phyloP scores from a whole-genome alignment of 2,113 vertebrate species.

The Trochalopteron elliotii region DNA sequence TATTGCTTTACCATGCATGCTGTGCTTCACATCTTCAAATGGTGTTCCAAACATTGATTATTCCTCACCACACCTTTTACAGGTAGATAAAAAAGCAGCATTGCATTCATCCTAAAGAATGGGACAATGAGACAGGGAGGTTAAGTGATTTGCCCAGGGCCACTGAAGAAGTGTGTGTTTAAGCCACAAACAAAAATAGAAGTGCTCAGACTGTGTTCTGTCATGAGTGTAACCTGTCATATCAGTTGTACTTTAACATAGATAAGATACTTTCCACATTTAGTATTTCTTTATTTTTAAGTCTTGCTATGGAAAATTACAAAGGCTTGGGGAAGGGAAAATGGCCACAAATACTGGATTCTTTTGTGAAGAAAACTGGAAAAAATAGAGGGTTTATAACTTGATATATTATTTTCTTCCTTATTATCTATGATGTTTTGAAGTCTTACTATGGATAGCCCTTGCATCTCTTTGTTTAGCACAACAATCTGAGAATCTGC shows the following conservation, averaged over 20 bases:
- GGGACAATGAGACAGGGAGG: not conserved
- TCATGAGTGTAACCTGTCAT: not conserved
- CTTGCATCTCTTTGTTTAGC: not conserved
- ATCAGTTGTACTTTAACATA: not conserved
- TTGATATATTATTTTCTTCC: not conserved
- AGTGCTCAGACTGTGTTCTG: not conserved
- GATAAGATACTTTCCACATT: not conserved
- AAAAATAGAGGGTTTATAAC: not conserved
- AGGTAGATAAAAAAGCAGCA: not conserved
- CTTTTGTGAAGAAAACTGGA: not conserved
- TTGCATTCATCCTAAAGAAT: not conserved
- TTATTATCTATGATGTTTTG: not conserved
- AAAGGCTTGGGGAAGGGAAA: not conserved
- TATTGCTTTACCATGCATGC: not conserved
- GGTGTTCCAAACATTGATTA: not conserved
- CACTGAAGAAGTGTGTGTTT: constrained; percentile 1
- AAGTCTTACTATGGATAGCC: not conserved
- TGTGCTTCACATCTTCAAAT: not conserved
- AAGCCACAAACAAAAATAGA: not conserved
- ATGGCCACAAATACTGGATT: not conserved
- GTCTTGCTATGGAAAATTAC: not conserved
- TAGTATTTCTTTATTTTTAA: not conserved
- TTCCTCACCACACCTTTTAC: constrained; percentile 15
- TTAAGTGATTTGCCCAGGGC: constrained; percentile 44
- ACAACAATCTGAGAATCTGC: not conserved